Evolutionary conservation across 2,888 invertebrate genomes (phyloP).

Genomic region (Galerucella pusilla): DNA sequence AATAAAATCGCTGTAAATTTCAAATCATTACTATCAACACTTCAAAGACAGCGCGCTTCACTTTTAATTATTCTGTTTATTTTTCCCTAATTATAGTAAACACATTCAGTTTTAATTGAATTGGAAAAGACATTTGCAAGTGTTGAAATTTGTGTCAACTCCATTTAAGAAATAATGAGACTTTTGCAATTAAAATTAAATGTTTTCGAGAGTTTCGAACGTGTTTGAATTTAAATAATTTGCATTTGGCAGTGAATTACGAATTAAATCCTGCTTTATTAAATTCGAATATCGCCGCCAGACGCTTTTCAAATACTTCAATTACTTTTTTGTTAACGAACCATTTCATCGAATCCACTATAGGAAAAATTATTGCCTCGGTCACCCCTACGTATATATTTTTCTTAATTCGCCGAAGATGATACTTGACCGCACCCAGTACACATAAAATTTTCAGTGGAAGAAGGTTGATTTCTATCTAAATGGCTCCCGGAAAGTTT

Average conservation of each 20-base stretch:
- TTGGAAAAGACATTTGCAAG: conserved; percentile 53
- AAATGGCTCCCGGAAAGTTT: conserved; percentile 57
- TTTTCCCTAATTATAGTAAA: conserved; percentile 53
- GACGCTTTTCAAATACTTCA: conserved; percentile 24
- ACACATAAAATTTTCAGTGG: conserved; percentile 55
- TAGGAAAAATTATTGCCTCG: background rate
- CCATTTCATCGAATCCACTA: background rate
- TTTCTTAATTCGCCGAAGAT: conserved; percentile 52
- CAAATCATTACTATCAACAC: conserved; percentile 30
- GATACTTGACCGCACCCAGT: conserved; percentile 54
- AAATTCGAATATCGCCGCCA: conserved; percentile 35
- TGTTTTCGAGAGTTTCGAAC: conserved; percentile 44
- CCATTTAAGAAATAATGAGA: conserved; percentile 59
- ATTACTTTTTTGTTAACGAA: conserved; percentile 28
- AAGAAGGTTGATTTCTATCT: conserved; percentile 56
- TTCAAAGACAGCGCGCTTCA: conserved; percentile 38
- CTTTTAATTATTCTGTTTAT: conserved; percentile 41
- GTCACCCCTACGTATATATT: conserved; percentile 38
- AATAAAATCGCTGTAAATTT: conserved; percentile 21
- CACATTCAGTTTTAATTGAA: conserved; percentile 56
- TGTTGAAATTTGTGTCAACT: conserved; percentile 57
- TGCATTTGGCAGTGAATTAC: conserved; percentile 52
- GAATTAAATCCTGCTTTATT: conserved; percentile 48
- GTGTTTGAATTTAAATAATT: conserved; percentile 55
- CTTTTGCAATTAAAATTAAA: conserved; percentile 58